These are phyloP conservation scores for Mus spicilegus DNA, from an alignment of 2,113 vertebrate genomes.

Conservation along the genomic window DNA sequence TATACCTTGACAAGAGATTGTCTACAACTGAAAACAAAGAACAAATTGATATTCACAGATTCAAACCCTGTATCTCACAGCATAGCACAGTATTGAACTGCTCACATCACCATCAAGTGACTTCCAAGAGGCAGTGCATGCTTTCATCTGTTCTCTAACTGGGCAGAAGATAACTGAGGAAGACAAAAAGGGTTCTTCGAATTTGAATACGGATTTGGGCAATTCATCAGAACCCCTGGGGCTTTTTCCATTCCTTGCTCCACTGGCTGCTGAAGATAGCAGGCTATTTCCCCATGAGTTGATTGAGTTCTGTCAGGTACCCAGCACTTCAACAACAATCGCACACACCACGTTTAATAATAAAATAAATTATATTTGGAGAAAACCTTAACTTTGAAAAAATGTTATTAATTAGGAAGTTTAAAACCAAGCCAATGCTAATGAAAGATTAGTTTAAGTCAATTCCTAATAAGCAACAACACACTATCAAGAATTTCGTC, in stretches of 20 bases:
- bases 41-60: neutral
- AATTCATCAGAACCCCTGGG: neutral
- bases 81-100: neutral
- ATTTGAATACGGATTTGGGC: conserved; percentile 62
- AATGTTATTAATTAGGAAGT: conserved; percentile 19
- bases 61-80: neutral
- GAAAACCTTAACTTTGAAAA: neutral
- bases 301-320: neutral
- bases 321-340: neutral
- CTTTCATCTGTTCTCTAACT: neutral
- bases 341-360: neutral
- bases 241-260: conserved; percentile 33
- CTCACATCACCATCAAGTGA: neutral
- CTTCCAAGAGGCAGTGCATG: neutral
- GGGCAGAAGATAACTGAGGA: neutral
- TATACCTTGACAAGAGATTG: no score
- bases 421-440: conserved; percentile 33
- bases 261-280: neutral
- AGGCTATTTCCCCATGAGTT: neutral
- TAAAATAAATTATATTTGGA: neutral
- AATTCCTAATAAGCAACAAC: neutral
- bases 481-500: neutral
- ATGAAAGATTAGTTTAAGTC: conserved; percentile 12
- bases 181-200: conserved; percentile 47
- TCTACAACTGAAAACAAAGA: neutral